Conservation (phyloP, 1,140 invertebrate species). For the Drosophila funebris region DNA sequence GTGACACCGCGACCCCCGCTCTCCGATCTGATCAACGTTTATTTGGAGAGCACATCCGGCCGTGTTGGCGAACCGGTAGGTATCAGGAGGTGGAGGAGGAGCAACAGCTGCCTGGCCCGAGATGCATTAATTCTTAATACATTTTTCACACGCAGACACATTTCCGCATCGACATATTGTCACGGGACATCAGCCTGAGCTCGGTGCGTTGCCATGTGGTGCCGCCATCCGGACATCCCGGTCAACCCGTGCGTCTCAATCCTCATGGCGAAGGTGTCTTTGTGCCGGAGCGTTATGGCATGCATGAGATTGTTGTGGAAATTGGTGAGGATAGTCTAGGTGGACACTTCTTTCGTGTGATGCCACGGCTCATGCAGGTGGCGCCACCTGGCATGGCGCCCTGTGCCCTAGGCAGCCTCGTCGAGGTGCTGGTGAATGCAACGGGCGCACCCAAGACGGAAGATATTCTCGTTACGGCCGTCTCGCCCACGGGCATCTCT, state of each 20-base stretch:
- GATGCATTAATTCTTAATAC: conserved; percentile 65
- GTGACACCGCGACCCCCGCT: conserved; percentile 92
- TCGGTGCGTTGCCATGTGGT: conserved; percentile 93
- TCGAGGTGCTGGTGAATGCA: conserved; percentile 97
- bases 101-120: neutral
- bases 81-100: conserved; percentile 24
- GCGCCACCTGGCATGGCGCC: conserved; percentile 96
- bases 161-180: conserved; percentile 91
- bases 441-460: conserved; percentile 92
- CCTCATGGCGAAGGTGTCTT: conserved; percentile 91
- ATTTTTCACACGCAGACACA: conserved; percentile 87
- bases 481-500: conserved; percentile 92
- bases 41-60: conserved; percentile 91
- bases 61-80: conserved; percentile 92
- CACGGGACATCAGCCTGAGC: conserved; percentile 90
- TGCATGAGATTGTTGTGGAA: conserved; percentile 91
- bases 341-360: conserved; percentile 92
- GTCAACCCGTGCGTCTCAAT: conserved; percentile 87
- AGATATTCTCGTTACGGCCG: conserved; percentile 94
- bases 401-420: conserved; percentile 95
- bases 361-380: conserved; percentile 93
- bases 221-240: conserved; percentile 88
- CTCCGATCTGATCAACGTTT: conserved; percentile 90
- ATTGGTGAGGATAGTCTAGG: conserved; percentile 86
- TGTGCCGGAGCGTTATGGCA: conserved; percentile 94